Evolutionary conservation across 2,888 invertebrate species (phyloP).

Genomic region (Drosophila lutescens): DNA sequence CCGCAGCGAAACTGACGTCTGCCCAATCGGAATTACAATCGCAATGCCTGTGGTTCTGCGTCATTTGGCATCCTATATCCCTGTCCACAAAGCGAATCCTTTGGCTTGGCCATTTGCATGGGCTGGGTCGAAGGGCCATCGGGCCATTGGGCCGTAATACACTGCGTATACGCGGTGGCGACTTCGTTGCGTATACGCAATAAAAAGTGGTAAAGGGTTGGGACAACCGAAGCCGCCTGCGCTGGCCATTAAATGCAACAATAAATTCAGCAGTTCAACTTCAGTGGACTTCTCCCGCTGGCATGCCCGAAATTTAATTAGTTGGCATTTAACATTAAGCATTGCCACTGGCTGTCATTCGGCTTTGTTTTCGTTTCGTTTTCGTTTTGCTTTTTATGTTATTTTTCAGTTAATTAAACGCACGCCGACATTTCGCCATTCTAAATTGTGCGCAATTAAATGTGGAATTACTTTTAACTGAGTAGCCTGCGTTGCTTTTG

Average conservation of each 20-base stretch:
- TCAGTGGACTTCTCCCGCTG: conserved; percentile 46
- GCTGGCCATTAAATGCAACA: conserved; percentile 72
- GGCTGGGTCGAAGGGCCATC: conserved; percentile 6
- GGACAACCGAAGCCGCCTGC: conserved; percentile 54
- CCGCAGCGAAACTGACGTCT: conserved; percentile 32
- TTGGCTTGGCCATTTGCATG: conserved; percentile 52
- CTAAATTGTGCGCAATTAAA: conserved; percentile 79
- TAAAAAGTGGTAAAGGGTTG: conserved; percentile 55
- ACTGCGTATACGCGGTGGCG: conserved; percentile 23
- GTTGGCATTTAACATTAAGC: conserved; percentile 76
- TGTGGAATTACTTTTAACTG: conserved; percentile 75
- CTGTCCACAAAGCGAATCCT: conserved; percentile 9
- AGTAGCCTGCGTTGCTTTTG: conserved; percentile 52
- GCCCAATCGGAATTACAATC: conserved; percentile 36
- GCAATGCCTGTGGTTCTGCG: conserved; percentile 53
- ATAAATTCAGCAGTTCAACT: conserved; percentile 59
- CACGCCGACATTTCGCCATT: conserved; percentile 76
- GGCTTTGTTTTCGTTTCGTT: conserved; percentile 31
- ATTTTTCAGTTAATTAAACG: conserved; percentile 78
- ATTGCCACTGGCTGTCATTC: conserved; percentile 47
- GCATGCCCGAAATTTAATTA: conserved; percentile 72
- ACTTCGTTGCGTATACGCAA: conserved; percentile 63
- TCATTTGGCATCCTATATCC: conserved; percentile 41
- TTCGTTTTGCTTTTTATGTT: conserved; percentile 51
- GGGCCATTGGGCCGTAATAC: conserved; percentile 54